phyloP scores from a whole-genome alignment of 2,888 invertebrate species.

The Cyclophora punctaria region DNA sequence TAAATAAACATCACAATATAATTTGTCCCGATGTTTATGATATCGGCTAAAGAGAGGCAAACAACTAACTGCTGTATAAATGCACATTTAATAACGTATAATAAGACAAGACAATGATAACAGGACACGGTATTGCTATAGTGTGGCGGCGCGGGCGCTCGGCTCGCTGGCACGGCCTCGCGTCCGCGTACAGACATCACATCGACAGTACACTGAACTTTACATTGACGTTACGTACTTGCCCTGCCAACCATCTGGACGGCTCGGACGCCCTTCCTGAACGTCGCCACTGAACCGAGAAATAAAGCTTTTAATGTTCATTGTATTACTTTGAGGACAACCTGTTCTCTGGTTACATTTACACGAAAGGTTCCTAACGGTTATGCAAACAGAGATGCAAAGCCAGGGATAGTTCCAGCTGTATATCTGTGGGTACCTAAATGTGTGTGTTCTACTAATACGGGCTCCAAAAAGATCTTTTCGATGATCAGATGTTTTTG shows the following conservation, averaged over 20 bases:
- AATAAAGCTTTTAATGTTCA: slow-evolving; percentile 37
- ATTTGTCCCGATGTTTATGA: slow-evolving; percentile 55
- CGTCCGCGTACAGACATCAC: slow-evolving; percentile 54
- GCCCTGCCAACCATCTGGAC: slow-evolving; percentile 98
- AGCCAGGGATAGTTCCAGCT: slow-evolving; percentile 32
- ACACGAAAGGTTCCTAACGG: no score
- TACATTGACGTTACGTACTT: slow-evolving; percentile 87
- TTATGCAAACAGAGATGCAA: slow-evolving; percentile 61
- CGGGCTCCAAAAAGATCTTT: no score
- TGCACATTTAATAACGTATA: slow-evolving; percentile 69
- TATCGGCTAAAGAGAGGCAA: slow-evolving; percentile 69
- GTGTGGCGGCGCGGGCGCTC: slow-evolving; percentile 27
- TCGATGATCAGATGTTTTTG: no score
- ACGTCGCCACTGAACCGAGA: slow-evolving; percentile 94
- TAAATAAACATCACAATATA: slow-evolving; percentile 60
- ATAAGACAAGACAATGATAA: slow-evolving; percentile 66
- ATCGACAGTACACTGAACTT: slow-evolving; percentile 63
- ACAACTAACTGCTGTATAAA: slow-evolving; percentile 70
- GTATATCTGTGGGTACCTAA: no score
- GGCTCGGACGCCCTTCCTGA: slow-evolving; percentile 99
- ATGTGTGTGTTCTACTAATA: slow-evolving; percentile 1
- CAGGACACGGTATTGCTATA: slow-evolving; percentile 66
- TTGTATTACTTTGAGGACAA: slow-evolving; percentile 7
- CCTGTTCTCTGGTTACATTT: slow-evolving; percentile 19
- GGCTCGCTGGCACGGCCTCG: slow-evolving; percentile 28